Base-by-base conservation (phyloP, 2,888 invertebrate genomes). In the Cenopis cana region DNA sequence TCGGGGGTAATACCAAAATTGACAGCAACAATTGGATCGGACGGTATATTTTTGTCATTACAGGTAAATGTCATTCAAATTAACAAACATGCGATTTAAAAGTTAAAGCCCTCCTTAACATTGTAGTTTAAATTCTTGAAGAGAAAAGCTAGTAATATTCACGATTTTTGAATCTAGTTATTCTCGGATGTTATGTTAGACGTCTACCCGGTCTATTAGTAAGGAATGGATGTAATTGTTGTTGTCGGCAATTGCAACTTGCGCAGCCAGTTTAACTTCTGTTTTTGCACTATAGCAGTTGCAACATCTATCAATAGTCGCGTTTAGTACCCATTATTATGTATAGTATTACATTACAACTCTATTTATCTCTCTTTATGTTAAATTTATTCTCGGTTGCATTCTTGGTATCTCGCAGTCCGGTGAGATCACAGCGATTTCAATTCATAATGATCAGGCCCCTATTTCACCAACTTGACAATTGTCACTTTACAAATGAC, bases 221-320 rank as follows among this genome's bases (percentile, higher is more conserved):
- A 10, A 17, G 64, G 50, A 38, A 64, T 57, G 57, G 18, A 20
- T 52, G 57, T 65, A 59, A 65, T 69, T 64, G 52, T 64, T 69
- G 57, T 24, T 65, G 20, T 20, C 65, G 33, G 17, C 64, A 52
- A 62, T 62, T 52, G 59, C 57, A 52, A 69, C 59, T 65, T 24
- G 59, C 41, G 46, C 46, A 50, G 29, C 65, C 52, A 33, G 69
- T 65, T 54, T 11, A 20, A 50, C 65, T 69, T 41, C 41, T 65
- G 64, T 65, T 59, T 69, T 65, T 56, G 12, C 29, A 54, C 29
- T 46, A 17, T 33, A 24, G 12, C 54, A 33, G 50, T 46, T 29
- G 12, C 57, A 52, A 69, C 52, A 64, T 36, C 33, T 12, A 50
- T 24, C 49, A 50, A 59, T 3, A 2, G 50, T 9, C 12, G 24